Percentiles rank a stretch among this genome's conserved stretches.
Conservation (phyloP, 53 echinoderm and acorn worm species). For the Luidia sarsii region DNA sequence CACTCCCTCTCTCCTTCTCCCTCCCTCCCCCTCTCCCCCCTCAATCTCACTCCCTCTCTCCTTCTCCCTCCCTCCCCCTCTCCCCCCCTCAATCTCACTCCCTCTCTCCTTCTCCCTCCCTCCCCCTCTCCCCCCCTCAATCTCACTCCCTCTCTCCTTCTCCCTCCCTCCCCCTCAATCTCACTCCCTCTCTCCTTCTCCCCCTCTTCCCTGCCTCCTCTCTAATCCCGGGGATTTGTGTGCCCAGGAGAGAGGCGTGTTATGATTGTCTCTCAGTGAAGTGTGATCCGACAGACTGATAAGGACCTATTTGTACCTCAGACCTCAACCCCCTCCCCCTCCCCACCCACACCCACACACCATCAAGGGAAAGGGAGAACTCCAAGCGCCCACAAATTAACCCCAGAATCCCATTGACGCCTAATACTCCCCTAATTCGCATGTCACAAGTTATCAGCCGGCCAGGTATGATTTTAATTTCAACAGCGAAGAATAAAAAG, state of each 20-base stretch:
- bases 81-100: neutral
- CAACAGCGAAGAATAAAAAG: neutral
- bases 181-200: neutral
- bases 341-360: too few relatives aligned
- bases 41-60: neutral
- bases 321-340: neutral
- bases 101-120: neutral
- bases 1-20: neutral
- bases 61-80: neutral
- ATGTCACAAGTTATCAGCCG: constrained; percentile 44
- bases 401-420: neutral
- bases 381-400: constrained; percentile 1
- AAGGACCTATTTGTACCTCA: constrained; percentile 2
- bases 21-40: neutral
- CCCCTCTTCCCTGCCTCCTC: neutral
- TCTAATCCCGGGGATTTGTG: too few relatives aligned
- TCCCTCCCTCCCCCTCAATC: neutral
- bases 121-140: neutral
- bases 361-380: constrained; percentile 19
- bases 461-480: constrained; percentile 46
- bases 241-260: constrained; percentile 2
- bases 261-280: constrained; percentile 18
- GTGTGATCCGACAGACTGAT: constrained; percentile 35
- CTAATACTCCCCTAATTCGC: constrained; percentile 9
- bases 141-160: neutral